Conservation (phyloP, 2,888 invertebrate genomes). For the Acleris laterana region DNA sequence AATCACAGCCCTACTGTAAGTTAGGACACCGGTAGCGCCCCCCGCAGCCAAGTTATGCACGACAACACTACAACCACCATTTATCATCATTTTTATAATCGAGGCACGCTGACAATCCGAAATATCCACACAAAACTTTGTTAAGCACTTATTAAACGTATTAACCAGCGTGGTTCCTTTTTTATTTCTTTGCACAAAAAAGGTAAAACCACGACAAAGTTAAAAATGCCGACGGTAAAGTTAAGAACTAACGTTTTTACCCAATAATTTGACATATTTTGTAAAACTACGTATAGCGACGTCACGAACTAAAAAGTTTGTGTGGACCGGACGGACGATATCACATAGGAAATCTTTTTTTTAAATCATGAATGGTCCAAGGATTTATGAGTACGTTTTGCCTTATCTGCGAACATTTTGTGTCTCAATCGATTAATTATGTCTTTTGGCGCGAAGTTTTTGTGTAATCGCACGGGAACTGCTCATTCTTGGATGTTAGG, state of each 20-base stretch:
- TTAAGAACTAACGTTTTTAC: conserved; percentile 1
- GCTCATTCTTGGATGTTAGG: background rate
- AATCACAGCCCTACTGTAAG: conserved; percentile 35
- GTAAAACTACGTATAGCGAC: conserved; percentile 1
- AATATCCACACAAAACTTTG: conserved; percentile 40
- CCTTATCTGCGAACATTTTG: conserved; percentile 29
- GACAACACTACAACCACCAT: conserved; percentile 71
- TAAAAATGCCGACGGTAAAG: background rate
- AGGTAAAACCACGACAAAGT: conserved; percentile 5
- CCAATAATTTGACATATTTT: background rate
- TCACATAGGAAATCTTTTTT: conserved; percentile 23
- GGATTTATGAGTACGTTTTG: conserved; percentile 29
- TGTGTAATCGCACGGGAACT: conserved; percentile 22
- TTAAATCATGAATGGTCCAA: conserved; percentile 30
- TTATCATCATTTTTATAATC: conserved; percentile 57
- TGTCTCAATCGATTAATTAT: conserved; percentile 35
- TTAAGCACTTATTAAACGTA: conserved; percentile 19
- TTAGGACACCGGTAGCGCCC: conserved; percentile 70
- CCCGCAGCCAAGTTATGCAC: conserved; percentile 72
- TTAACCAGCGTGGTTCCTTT: conserved; percentile 25
- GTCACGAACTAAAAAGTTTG: conserved; percentile 2
- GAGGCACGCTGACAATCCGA: conserved; percentile 49
- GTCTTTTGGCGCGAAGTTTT: conserved; percentile 13
- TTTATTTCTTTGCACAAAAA: conserved; percentile 16
- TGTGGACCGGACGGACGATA: conserved; percentile 16